These are phyloP conservation scores for Listronotus oregonensis DNA, from an alignment of 1,140 invertebrate species.

Conservation along the genomic window DNA sequence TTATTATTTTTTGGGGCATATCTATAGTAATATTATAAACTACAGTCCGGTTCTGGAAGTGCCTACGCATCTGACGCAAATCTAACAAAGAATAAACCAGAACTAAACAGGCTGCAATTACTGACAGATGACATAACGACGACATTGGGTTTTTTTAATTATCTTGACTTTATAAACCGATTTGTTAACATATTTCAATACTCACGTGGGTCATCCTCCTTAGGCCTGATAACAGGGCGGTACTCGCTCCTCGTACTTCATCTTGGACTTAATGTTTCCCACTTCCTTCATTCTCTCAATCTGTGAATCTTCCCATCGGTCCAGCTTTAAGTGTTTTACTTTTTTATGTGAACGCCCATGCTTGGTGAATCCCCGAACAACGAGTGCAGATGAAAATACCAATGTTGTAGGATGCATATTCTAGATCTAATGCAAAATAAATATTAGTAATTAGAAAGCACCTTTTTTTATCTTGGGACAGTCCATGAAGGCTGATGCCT, in stretches of 20 bases:
- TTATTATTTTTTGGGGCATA: too few species aligned
- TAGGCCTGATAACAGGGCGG: conserved; percentile 85
- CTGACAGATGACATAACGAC: too few species aligned
- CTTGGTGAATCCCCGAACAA: conserved; percentile 81
- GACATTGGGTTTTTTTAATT: too few species aligned
- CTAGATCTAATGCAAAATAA: conserved; percentile 67
- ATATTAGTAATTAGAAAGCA: too few species aligned
- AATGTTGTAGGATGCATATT: conserved; percentile 91
- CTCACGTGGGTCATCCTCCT: conserved; percentile 78
- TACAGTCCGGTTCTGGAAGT: too few species aligned
- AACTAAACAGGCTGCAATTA: too few species aligned
- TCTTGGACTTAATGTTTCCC: conserved; percentile 76
- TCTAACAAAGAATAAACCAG: too few species aligned
- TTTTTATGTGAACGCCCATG: conserved; percentile 88
- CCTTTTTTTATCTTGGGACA: too few species aligned
- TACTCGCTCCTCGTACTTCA: conserved; percentile 81
- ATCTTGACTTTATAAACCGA: too few species aligned
- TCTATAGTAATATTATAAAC: too few species aligned
- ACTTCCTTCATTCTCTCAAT: conserved; percentile 79
- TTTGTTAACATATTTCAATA: conserved; percentile 4
- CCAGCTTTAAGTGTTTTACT: conserved; percentile 85
- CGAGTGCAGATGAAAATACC: conserved; percentile 87
- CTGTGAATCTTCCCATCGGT: conserved; percentile 84
- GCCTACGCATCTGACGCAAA: too few species aligned
- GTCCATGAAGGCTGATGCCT: too few species aligned